A percentile compares a stretch with the other conserved stretches of the same genome.
Conservation (phyloP, 2,797 vertebrate genomes). For the Moxostoma hubbsi region DNA sequence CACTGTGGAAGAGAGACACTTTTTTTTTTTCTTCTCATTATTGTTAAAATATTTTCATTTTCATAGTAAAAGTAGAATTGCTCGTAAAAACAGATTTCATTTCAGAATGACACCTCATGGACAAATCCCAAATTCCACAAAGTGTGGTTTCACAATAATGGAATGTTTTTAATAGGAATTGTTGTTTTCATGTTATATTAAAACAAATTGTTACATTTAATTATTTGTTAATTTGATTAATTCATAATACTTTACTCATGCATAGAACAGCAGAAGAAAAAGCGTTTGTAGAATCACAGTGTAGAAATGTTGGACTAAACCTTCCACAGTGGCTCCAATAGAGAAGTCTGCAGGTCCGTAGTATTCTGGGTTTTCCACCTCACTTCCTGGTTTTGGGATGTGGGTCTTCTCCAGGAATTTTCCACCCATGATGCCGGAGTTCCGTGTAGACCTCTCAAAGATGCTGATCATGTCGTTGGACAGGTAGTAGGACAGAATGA, state of each 20-base stretch:
- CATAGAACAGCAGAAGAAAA: not conserved
- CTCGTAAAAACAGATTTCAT: no score
- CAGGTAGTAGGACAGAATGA: constrained; percentile 87
- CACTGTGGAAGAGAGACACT: constrained; percentile 70
- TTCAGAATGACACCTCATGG: no score
- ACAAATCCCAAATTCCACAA: no score
- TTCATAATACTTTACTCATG: no score
- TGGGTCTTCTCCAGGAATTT: constrained; percentile 84
- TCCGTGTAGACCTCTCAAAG: constrained; percentile 83
- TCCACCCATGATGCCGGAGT: constrained; percentile 87
- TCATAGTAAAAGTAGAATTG: no score
- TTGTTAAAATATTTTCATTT: no score
- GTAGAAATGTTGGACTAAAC: constrained; percentile 68
- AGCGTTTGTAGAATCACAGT: not conserved
- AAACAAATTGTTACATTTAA: no score
- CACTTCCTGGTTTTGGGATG: constrained; percentile 82
- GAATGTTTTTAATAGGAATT: no score
- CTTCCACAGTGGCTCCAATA: constrained; percentile 86
- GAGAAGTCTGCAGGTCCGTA: constrained; percentile 87
- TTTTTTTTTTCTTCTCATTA: no score
- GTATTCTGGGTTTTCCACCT: constrained; percentile 77
- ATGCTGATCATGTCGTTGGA: constrained; percentile 87
- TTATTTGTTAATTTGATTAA: no score
- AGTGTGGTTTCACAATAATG: no score
- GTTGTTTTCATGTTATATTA: no score